Base-by-base conservation (phyloP, 2,797 vertebrate genomes). In the Cryptoprocta ferox region DNA sequence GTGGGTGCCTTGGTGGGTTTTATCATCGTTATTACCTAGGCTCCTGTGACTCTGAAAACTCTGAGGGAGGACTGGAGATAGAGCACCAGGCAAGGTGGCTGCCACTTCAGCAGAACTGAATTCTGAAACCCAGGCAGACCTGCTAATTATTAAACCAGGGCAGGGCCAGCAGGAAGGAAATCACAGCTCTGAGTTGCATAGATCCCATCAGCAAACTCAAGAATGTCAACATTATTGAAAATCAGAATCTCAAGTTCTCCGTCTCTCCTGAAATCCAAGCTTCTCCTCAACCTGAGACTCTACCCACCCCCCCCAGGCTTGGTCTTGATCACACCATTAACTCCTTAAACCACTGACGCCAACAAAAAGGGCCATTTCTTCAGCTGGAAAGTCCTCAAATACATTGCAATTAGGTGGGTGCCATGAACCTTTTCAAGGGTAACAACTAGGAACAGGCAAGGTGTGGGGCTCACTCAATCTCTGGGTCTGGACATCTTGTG, bases 331-430 rank as follows among this genome's bases (percentile, higher is more conserved):
- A 97, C 32, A 95, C 79, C 95, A 85, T 96, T 96, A 97, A 97
- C 61, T 96, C 87, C 92, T 95, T 94, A 97, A 98, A 96, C 66
- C 79, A 96, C 48, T 81, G 97, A 97, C 86, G 98, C 89, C 97
- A 97, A 98, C 94, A 97, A 97, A 98, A 97, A 92, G 59, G 78
- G 87, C 86, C 2, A 56, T 80, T 98, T 96, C 94, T 65, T 96
- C 93, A 96, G 87, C 92, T 73, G 92, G 92, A 87, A 98, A 97
- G 98, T 96, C 96, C 94, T 98, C 95, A 90, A 97, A 90, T 90
- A 94, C 68, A 39, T 1, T 91, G 96, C 91, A 97, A 94, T 98
- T 98, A 97, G 50, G 85, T 75, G 79, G 85, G 91, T 94, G 96
- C 96, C 66, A 61, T 94, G 97, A 98, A 95, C 70, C 95, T 98